These are phyloP conservation scores for Danio rerio DNA, from an alignment of 2,113 vertebrate genomes.

Conservation along the genomic window GRCz12tu NC_133190.1:1636501-1637000, in stretches of 20 bases:
- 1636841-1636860: conserved; percentile 83
- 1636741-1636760: conserved; percentile 83
- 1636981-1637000: conserved; percentile 89
- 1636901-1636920: conserved; percentile 85
- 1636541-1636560: conserved; percentile 78
- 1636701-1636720: conserved; percentile 62
- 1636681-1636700: conserved; percentile 49
- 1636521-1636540: conserved; percentile 75
- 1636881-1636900: conserved; percentile 79
- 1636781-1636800: conserved; percentile 83
- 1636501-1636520: conserved; percentile 78
- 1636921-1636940: conserved; percentile 5
- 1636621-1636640: conserved; percentile 71
- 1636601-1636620: conserved; percentile 58
- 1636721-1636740: conserved; percentile 89
- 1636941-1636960: conserved; percentile 39
- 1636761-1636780: conserved; percentile 92
- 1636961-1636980: conserved; percentile 57
- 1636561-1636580: conserved; percentile 80
- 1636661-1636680: conserved; percentile 52
- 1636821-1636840: conserved; percentile 65
- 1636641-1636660: conserved; percentile 87
- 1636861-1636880: conserved; percentile 17
- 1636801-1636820: conserved; percentile 68
- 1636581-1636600: conserved; percentile 70